Conservation (phyloP, 2,797 vertebrate genomes). For the Sebastes oblongus region DNA sequence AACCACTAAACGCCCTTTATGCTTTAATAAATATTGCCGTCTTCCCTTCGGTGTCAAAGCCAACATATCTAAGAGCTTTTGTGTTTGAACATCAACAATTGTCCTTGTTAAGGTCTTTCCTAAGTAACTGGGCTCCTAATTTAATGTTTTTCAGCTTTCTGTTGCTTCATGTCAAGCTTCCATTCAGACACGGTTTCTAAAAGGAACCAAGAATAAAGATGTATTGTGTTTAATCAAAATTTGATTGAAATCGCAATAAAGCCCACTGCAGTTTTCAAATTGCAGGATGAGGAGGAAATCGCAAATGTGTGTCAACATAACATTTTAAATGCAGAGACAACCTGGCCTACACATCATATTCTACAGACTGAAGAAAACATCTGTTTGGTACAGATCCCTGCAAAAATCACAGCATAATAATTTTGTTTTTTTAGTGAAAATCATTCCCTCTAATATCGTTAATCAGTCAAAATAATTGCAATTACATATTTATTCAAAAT, state of each 20-base stretch:
- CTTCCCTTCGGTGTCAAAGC: background rate
- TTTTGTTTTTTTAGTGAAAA: too few species aligned
- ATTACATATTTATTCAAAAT: too few species aligned
- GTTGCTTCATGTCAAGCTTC: background rate
- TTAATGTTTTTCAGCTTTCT: background rate
- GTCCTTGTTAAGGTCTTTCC: slow-evolving; percentile 7
- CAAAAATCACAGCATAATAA: too few species aligned
- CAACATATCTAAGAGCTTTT: background rate
- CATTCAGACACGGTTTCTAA: background rate
- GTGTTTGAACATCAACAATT: background rate
- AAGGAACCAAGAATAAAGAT: background rate
- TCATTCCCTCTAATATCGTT: too few species aligned
- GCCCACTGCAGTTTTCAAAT: too few species aligned
- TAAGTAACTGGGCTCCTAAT: background rate
- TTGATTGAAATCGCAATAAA: too few species aligned
- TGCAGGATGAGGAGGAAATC: too few species aligned
- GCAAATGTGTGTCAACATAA: background rate
- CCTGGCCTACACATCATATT: too few species aligned
- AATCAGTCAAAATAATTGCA: too few species aligned
- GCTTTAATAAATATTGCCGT: background rate
- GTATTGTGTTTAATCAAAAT: background rate
- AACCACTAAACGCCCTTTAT: background rate
- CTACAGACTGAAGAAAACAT: too few species aligned
- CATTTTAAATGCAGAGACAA: too few species aligned
- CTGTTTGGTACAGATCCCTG: too few species aligned